Evolutionary conservation across 2,113 vertebrate species (phyloP).

Genomic region (Theristicus caerulescens): DNA sequence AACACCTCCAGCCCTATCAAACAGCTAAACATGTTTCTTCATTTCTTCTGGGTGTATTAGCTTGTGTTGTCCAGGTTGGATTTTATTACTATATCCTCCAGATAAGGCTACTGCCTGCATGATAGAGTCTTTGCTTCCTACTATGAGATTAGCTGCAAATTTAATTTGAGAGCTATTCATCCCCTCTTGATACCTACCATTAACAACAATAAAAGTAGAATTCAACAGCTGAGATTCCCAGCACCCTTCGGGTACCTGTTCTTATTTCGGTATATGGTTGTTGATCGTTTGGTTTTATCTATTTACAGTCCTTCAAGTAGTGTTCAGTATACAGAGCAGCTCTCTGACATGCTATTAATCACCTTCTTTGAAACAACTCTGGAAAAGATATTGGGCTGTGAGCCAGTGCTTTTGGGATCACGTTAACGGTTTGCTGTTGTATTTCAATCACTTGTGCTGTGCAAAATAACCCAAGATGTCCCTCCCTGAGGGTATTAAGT

Average conservation of each 20-base stretch:
- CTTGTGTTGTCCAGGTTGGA: neutral
- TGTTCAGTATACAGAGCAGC: neutral
- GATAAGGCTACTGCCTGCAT: conserved; percentile 13
- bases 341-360: conserved; percentile 37
- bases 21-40: neutral
- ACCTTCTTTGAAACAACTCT: neutral
- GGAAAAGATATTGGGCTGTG: neutral
- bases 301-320: conserved; percentile 10
- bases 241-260: neutral
- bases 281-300: neutral
- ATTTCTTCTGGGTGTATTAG: neutral
- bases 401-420: conserved; percentile 1
- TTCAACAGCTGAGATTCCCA: neutral
- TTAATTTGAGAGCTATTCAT: conserved; percentile 44
- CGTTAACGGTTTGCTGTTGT: neutral
- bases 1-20: neutral
- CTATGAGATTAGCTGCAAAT: conserved; percentile 32
- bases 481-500: conserved; percentile 20
- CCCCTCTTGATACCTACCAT: neutral
- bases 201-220: conserved; percentile 24
- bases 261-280: neutral
- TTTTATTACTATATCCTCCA: conserved; percentile 44
- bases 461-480: conserved; percentile 25
- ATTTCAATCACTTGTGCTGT: conserved; percentile 3
- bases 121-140: conserved; percentile 8